phyloP scores from a whole-genome alignment of 2,888 invertebrate species.

The Leucozona laternaria region DNA sequence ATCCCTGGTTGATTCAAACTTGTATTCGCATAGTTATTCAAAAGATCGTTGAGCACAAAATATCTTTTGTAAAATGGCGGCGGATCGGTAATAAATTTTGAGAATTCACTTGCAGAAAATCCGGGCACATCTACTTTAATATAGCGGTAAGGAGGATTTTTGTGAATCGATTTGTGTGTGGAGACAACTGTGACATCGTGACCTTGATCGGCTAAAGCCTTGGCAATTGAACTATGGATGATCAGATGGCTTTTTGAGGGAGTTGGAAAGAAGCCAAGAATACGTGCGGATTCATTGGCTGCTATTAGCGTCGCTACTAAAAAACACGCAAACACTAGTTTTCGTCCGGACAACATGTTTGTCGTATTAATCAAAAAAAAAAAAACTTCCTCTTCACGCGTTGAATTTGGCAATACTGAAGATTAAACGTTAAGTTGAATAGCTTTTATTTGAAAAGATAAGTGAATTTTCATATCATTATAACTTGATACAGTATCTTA shows the following conservation, averaged over 20 bases:
- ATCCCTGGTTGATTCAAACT: conserved; percentile 52
- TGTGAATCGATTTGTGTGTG: conserved; percentile 69
- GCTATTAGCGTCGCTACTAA: background rate
- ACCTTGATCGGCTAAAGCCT: conserved; percentile 78
- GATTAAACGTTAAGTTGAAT: background rate
- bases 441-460: conserved; percentile 12
- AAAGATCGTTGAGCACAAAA: background rate
- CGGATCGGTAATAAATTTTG: conserved; percentile 7
- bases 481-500: too few species aligned
- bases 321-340: background rate
- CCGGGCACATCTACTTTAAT: conserved; percentile 33
- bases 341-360: background rate
- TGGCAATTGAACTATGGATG: conserved; percentile 79
- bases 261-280: conserved; percentile 79
- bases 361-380: too few species aligned
- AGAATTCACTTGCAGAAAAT: background rate
- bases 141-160: conserved; percentile 51
- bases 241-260: conserved; percentile 80
- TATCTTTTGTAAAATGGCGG: conserved; percentile 5
- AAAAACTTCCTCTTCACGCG: background rate
- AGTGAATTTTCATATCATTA: too few species aligned
- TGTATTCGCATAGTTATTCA: conserved; percentile 25
- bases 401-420: background rate
- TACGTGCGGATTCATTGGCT: conserved; percentile 76
- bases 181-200: conserved; percentile 81